These are phyloP conservation scores for Morbakka virulenta DNA, from an alignment of 30 jellyfish, hydroid and myxozoan genomes.

Conservation along the genomic window DNA sequence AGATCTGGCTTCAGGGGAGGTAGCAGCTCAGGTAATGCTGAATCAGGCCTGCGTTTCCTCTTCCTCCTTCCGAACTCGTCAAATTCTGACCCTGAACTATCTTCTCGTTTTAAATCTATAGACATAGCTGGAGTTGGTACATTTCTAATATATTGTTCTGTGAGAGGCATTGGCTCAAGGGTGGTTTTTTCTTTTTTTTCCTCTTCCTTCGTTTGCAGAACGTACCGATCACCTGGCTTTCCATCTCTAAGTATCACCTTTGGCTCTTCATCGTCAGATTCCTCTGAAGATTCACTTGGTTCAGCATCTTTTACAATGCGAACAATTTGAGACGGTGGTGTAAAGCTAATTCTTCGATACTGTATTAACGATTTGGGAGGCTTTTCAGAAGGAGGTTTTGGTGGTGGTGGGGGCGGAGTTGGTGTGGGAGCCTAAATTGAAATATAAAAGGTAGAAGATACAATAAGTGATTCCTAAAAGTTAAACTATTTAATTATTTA, in stretches of 20 bases:
- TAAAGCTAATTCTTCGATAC: constrained; percentile 12
- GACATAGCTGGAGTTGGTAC: constrained; percentile 57
- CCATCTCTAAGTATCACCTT: constrained; percentile 66
- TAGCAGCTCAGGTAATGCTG: constrained; percentile 67
- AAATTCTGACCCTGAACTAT: constrained; percentile 12
- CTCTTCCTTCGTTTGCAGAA: constrained; percentile 10
- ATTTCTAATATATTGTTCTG: constrained; percentile 43
- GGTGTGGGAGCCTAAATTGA: not conserved
- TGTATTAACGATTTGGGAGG: not conserved
- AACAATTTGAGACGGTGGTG: constrained; percentile 83
- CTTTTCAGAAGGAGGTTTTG: not conserved
- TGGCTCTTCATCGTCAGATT: constrained; percentile 66
- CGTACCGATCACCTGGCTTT: constrained; percentile 68
- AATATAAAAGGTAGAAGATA: not conserved
- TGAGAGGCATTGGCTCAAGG: constrained; percentile 32
- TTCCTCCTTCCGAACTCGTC: constrained; percentile 93
- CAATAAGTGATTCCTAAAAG: too few species aligned
- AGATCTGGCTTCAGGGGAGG: constrained; percentile 76
- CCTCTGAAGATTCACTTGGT: constrained; percentile 51
- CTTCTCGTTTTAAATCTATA: constrained; percentile 55
- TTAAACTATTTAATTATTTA: too few species aligned
- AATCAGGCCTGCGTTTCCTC: constrained; percentile 72
- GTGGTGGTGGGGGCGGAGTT: constrained; percentile 9
- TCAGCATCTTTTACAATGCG: constrained; percentile 74
- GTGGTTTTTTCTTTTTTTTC: not conserved